phyloP scores from a whole-genome alignment of 2,113 vertebrate genomes.

The Clarias gariepinus region DNA sequence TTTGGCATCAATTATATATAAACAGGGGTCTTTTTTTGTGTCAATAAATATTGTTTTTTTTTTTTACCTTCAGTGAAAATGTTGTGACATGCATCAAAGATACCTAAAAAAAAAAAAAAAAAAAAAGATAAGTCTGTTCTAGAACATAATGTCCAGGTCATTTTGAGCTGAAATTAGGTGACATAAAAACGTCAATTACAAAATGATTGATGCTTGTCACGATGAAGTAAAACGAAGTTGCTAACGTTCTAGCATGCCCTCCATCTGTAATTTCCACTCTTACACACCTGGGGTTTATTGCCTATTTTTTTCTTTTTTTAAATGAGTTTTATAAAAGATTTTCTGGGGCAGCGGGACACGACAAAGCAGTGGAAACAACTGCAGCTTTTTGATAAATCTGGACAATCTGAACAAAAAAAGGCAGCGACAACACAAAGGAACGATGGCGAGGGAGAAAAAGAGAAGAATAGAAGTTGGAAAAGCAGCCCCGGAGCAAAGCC shows the following conservation, averaged over 20 bases:
- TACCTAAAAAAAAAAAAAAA: background rate
- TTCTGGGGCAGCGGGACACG: background rate
- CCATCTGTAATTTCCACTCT: background rate
- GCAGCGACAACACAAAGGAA: background rate
- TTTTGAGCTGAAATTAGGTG: constrained; percentile 2
- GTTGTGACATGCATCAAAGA: background rate
- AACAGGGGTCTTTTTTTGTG: no score
- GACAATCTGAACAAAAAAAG: background rate
- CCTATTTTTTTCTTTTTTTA: background rate
- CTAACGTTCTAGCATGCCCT: background rate
- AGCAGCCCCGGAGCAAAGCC: constrained; percentile 40
- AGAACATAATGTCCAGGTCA: background rate
- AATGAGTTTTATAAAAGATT: background rate
- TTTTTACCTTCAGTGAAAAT: background rate
- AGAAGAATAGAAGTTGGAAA: constrained; percentile 35
- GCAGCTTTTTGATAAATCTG: background rate
- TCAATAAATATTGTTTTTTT: background rate
- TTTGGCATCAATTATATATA: no score
- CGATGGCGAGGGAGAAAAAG: background rate
- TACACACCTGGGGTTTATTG: constrained; percentile 9
- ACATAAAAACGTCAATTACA: background rate
- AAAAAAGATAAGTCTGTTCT: background rate
- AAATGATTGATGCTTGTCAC: constrained; percentile 1
- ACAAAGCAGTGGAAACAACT: background rate
- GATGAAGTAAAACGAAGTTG: background rate